A percentile compares a stretch with the other conserved stretches of the same genome.
Conservation (phyloP, 2,888 invertebrate species). For the Pyrrhosoma nymphula region DNA sequence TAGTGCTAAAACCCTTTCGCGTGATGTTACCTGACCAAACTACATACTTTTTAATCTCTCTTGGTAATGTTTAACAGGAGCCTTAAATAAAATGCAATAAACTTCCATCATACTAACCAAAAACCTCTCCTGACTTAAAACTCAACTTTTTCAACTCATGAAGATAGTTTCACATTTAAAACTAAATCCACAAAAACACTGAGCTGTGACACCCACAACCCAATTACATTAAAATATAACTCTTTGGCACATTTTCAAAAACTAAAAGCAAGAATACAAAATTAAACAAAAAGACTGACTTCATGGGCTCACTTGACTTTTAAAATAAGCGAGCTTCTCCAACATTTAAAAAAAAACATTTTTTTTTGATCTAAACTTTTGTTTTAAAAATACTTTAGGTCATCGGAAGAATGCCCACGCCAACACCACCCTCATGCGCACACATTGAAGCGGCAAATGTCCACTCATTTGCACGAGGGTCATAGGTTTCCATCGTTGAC, state of each 20-base stretch:
- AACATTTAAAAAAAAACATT: not conserved
- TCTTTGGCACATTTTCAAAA: not conserved
- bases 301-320: not conserved
- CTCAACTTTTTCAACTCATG: too few species aligned
- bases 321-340: not conserved
- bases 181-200: too few species aligned
- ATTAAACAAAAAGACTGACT: not conserved
- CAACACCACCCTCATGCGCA: conserved; percentile 93
- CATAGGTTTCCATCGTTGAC: conserved; percentile 91
- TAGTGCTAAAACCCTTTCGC: not conserved
- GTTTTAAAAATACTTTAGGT: not conserved
- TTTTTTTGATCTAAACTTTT: not conserved
- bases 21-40: not conserved
- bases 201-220: too few species aligned
- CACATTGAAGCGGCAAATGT: conserved; percentile 88
- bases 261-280: not conserved
- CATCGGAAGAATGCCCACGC: conserved; percentile 89
- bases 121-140: too few species aligned
- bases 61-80: not conserved
- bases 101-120: too few species aligned
- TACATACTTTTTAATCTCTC: not conserved
- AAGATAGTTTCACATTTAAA: too few species aligned
- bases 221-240: not conserved
- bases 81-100: not conserved
- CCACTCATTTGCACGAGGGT: conserved; percentile 87